Conservation (phyloP, 1,140 invertebrate species). For the Dendrolimus punctatus region DNA sequence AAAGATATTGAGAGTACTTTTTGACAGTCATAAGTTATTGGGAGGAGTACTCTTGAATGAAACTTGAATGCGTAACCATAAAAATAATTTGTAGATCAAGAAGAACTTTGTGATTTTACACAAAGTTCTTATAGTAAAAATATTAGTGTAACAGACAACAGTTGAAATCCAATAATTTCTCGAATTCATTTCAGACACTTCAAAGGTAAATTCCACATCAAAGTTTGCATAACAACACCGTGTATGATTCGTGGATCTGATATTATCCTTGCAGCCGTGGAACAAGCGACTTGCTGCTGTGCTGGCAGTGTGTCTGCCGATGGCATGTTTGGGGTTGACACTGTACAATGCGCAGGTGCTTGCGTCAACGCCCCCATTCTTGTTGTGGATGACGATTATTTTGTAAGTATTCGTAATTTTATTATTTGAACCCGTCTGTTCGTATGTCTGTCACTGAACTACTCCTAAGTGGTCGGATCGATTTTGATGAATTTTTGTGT, state of each 20-base stretch:
- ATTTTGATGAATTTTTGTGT: too few species aligned
- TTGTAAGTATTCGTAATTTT: constrained; percentile 22
- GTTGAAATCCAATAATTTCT: background rate
- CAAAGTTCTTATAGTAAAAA: too few species aligned
- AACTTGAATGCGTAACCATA: background rate
- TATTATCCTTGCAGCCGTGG: constrained; percentile 34
- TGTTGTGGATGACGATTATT: constrained; percentile 55
- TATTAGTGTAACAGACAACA: too few species aligned
- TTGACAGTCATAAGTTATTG: too few species aligned
- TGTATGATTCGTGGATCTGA: constrained; percentile 58
- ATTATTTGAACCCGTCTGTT: too few species aligned
- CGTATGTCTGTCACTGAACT: too few species aligned
- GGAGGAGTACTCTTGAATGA: too few species aligned
- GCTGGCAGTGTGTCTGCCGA: constrained; percentile 37
- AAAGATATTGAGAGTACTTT: too few species aligned
- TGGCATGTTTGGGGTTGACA: constrained; percentile 49
- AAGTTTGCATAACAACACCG: constrained; percentile 50
- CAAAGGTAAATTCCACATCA: constrained; percentile 48
- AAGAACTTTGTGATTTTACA: too few species aligned
- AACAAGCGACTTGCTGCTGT: constrained; percentile 33
- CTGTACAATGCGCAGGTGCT: constrained; percentile 50
- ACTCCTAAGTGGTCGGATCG: too few species aligned
- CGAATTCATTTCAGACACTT: constrained; percentile 24
- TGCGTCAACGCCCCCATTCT: constrained; percentile 55
- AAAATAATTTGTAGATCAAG: too few species aligned